Percentiles rank a stretch among this genome's conserved stretches.
Evolutionary conservation across 1,140 invertebrate species (phyloP).

Genomic region (Eriosoma lanigerum): DNA sequence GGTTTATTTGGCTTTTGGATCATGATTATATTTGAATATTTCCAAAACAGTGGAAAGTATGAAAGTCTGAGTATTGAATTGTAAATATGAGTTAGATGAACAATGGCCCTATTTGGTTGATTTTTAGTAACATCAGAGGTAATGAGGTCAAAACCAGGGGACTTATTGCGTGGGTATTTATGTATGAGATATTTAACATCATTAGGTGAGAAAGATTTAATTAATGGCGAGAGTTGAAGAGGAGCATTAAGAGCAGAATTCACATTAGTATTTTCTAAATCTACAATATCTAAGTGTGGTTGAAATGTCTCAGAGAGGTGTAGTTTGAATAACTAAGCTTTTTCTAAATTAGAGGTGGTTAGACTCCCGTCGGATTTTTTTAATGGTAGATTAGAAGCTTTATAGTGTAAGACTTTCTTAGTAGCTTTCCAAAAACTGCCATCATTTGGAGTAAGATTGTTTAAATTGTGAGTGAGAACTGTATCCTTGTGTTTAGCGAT

Average conservation of each 20-base stretch:
- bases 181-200: conserved; percentile 1
- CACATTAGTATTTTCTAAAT: neutral
- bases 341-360: neutral
- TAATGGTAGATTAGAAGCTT: neutral
- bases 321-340: neutral
- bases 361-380: neutral
- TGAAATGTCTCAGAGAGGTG: neutral
- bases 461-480: neutral
- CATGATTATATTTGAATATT: neutral
- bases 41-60: neutral
- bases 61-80: neutral
- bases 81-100: neutral
- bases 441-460: neutral
- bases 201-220: neutral
- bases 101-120: neutral
- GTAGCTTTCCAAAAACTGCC: neutral
- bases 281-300: neutral
- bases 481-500: neutral
- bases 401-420: neutral
- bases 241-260: neutral
- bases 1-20: neutral
- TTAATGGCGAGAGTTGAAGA: neutral
- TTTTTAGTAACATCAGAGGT: neutral
- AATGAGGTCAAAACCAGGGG: conserved; percentile 47
- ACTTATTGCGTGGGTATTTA: conserved; percentile 22